Base-by-base conservation (phyloP, 92 coral and sea anemone species). In the Virgularia gustaviana region DNA sequence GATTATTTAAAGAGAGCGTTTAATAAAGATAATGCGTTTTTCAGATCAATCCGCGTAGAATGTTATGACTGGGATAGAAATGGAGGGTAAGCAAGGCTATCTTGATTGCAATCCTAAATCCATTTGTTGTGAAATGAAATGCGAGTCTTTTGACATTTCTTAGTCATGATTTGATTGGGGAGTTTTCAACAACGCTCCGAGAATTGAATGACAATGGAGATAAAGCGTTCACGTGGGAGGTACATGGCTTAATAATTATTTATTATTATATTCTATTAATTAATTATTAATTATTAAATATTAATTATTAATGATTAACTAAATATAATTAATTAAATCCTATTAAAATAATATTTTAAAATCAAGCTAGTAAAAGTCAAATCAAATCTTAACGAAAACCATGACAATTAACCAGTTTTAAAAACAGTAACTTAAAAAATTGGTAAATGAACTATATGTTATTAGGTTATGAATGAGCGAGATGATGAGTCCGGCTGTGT, bases 11-110 rank as follows among this genome's bases (percentile, higher is more conserved):
- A n/a, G n/a, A n/a, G n/a, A n/a, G n/a, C n/a, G n/a, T n/a, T n/a
- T n/a, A n/a, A n/a, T n/a, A n/a, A n/a, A n/a, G n/a, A n/a, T n/a
- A n/a, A n/a, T n/a, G n/a, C n/a, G n/a, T 57, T 25, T 43, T 54
- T 31, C 52, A 91, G 97, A 55, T 84, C 97, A 11, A 86, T 91
- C 42, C 73, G 84, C 45, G 92, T 91, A 52, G 97, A 91, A 72
- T 91, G 97, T 71, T 91, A 91, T 54, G 97, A 91, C 78, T 91
- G 97, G 97, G 92, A 91, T 57, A 62, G 96, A 57, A 86, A 89
- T 77, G 96, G 96, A 73, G 90, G 97, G 97, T 91, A 51, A 79
- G 89, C 5, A 28, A n/a, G 31, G n/a, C 62, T 28, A 56, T 56
- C 36, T 41, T 41, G 11, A 10, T 9, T 22, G 42, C 24, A n/a